Evolutionary conservation across 2,113 vertebrate species (phyloP).

Genomic region (Amblyopsis rosae): DNA sequence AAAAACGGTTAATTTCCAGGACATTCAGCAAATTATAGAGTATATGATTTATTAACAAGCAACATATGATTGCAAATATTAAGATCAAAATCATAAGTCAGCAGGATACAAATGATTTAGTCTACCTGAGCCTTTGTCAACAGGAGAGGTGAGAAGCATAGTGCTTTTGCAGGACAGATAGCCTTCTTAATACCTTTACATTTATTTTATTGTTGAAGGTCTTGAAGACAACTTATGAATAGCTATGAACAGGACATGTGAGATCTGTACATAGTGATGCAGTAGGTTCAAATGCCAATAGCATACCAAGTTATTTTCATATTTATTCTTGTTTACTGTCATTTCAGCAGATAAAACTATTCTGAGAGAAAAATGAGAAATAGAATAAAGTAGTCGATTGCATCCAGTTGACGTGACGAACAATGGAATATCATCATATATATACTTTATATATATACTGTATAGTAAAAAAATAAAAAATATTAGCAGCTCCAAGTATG

Average conservation of each 20-base stretch:
- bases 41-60: no score
- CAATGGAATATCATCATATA: constrained; percentile 43
- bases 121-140: constrained; percentile 34
- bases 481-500: constrained; percentile 74
- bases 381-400: no score
- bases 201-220: constrained; percentile 19
- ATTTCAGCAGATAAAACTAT: constrained; percentile 33
- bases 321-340: constrained; percentile 33
- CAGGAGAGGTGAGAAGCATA: neutral
- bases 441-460: constrained; percentile 19
- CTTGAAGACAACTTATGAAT: constrained; percentile 40
- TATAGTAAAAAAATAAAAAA: constrained; percentile 58
- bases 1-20: no score
- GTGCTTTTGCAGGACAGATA: constrained; percentile 5
- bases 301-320: constrained; percentile 32
- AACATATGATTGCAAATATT: no score
- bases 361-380: constrained; percentile 2
- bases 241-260: constrained; percentile 37
- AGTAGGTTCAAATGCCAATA: constrained; percentile 29
- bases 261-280: constrained; percentile 44
- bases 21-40: no score
- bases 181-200: constrained; percentile 28
- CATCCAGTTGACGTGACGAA: neutral
- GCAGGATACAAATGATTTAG: neutral
- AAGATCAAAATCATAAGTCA: no score